These are phyloP conservation scores for Drosophila parabipectinata DNA, from an alignment of 1,140 invertebrate species.

Conservation along the genomic window DNA sequence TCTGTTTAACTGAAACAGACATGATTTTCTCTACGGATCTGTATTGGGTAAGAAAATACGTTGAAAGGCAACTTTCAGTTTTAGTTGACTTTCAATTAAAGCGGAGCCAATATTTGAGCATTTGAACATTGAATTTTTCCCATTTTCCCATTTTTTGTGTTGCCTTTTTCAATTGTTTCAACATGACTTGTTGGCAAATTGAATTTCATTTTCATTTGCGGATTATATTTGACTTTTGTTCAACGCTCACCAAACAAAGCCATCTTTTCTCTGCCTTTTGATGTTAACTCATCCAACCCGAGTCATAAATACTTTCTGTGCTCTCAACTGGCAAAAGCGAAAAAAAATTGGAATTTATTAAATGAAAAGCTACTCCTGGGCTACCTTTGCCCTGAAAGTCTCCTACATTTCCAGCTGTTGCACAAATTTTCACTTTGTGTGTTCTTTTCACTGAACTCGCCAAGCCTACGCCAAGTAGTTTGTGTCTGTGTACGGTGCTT, in stretches of 20 bases:
- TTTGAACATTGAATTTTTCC: constrained; percentile 43
- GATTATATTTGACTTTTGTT: constrained; percentile 68
- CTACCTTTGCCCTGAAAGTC: constrained; percentile 54
- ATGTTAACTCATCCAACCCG: constrained; percentile 66
- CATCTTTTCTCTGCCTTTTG: constrained; percentile 61
- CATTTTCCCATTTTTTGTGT: constrained; percentile 20
- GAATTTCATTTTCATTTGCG: constrained; percentile 59
- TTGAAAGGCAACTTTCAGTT: constrained; percentile 14
- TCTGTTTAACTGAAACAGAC: neutral
- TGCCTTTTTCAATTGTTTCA: constrained; percentile 60
- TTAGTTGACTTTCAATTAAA: constrained; percentile 72
- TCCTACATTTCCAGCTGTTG: constrained; percentile 44
- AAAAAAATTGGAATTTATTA: constrained; percentile 57
- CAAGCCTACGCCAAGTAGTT: constrained; percentile 45
- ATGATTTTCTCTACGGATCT: constrained; percentile 70
- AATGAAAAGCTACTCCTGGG: constrained; percentile 66
- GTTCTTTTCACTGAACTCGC: constrained; percentile 67
- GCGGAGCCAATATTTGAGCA: constrained; percentile 63
- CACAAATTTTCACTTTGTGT: constrained; percentile 50
- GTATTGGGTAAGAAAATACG: constrained; percentile 60
- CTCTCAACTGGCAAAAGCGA: constrained; percentile 74
- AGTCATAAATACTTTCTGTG: constrained; percentile 79
- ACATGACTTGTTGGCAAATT: constrained; percentile 70
- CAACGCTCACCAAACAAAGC: constrained; percentile 53
- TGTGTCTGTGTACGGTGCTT: constrained; percentile 38